Base-by-base conservation (phyloP, 1,140 invertebrate genomes). In the Drosophila elegans region DNA sequence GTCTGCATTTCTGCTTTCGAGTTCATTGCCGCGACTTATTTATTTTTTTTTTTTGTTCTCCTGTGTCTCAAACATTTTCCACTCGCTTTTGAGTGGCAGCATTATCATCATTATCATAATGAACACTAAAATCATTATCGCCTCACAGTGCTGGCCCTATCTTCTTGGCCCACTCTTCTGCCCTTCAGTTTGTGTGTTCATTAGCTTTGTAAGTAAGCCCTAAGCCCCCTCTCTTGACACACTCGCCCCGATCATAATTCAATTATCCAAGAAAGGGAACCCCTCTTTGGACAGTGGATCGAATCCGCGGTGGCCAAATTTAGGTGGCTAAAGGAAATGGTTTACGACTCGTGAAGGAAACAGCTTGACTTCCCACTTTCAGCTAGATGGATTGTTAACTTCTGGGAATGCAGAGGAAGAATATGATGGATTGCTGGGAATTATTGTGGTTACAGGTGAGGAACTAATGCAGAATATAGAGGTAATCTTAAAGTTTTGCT, bases 191-290 rank as follows among this genome's bases (percentile, higher is more conserved):
- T 51, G 72, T 85, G 81, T 85, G 81, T 84, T 83, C 80, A 84
- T 83, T 84, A 84, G 71, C 64, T 59, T 45, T 57, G 76, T 61
- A 73, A 52, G 16, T 21, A 21, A 21, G 16, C 16, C 16, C 16
- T 1, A 1, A 21, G 57, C 36, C 39, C 45, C 11, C 34, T 36
- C 57, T 25, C 57, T 29, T 81, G 69, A 78, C 79, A 83, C 64
- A 75, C 64, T 86, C 74, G 16, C 16, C 69, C 69, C 69, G 79
- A 89, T 88, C 75, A 86, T 88, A 83, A 86, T 86, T 86, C 71
- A 86, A 86, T 88, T 86, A 86, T 76, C 13, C 44, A 21, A 21
- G 45, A 13, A 7, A 53, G 45, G 41, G 39, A 41, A 25, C 12
- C 3, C 12, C 21, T 11, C 7, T 48, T 12, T 3, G 10, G 66